Conservation (phyloP, 1,140 invertebrate genomes). For the Caenorhabditis remanei region DNA sequence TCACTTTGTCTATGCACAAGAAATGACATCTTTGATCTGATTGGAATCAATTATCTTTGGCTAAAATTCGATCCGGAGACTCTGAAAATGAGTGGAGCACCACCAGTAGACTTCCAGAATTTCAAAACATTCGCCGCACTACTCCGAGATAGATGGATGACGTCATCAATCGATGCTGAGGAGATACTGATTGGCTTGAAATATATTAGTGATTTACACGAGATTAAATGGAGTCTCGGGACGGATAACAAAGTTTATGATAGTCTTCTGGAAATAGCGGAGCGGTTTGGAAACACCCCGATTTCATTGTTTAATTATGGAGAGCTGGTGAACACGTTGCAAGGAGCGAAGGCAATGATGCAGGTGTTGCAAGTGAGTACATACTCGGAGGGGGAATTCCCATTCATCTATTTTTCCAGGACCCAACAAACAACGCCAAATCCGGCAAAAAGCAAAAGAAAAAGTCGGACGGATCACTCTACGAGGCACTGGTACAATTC, state of each 20-base stretch:
- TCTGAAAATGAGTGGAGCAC: not conserved
- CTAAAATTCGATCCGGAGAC: not conserved
- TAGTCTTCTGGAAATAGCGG: slow-evolving; percentile 5
- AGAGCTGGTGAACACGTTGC: slow-evolving; percentile 19
- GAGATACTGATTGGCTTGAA: slow-evolving; percentile 56
- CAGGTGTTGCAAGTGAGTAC: not conserved
- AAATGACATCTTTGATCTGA: not conserved
- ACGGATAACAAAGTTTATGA: slow-evolving; percentile 11
- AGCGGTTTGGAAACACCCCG: slow-evolving; percentile 39
- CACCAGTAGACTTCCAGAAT: slow-evolving; percentile 10
- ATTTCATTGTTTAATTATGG: slow-evolving; percentile 53
- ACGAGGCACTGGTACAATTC: slow-evolving; percentile 50
- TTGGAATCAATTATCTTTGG: slow-evolving; percentile 19
- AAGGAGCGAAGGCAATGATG: not conserved
- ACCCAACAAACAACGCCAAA: slow-evolving; percentile 4
- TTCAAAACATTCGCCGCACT: slow-evolving; percentile 13
- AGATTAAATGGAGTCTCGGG: slow-evolving; percentile 6
- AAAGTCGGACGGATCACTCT: slow-evolving; percentile 6
- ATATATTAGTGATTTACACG: slow-evolving; percentile 55
- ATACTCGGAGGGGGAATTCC: not conserved
- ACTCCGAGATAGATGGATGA: slow-evolving; percentile 46
- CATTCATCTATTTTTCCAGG: not conserved
- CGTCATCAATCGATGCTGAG: slow-evolving; percentile 48
- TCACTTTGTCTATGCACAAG: not conserved
- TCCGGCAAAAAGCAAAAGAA: slow-evolving; percentile 13